Base-by-base conservation (phyloP, 2,797 vertebrate species). In the Notolabrus celidotus region DNA sequence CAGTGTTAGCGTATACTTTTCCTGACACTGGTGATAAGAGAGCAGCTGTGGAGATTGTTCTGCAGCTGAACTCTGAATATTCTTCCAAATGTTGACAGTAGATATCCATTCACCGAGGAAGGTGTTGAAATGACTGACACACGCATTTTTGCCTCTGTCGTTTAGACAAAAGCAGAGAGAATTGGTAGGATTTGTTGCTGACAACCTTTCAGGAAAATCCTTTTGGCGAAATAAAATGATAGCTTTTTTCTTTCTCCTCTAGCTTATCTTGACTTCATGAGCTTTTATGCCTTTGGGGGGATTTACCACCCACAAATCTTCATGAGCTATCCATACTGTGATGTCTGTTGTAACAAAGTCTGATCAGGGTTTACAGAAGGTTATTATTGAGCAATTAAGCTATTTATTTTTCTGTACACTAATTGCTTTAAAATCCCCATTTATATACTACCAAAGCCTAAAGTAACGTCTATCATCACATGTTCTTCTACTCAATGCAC, bases 21-120 rank as follows among this genome's bases (percentile, higher is more conserved):
- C 85, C 84, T 76, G 77, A 65, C 73, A 42, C 19, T 45, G 52
- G 22, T 41, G 87, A 90, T 91, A 90, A 87, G 56, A 71, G 51
- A 68, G 61, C 61, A 86, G 81, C 67, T 83, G 80, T 27, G 27
- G 46, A 75, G 69, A 74, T 75, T 82, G 61, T 50, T 71, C 46
- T 38, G 47, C 59, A 7, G 23, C 63, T 74, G 61, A 43, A 23
- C 56, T 63, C 57, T 49, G 31, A 71, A 81, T 41, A 15, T 4
- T 55, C 51, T 19, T 71, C 25, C 29, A 14, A 11, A 74, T 54
- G 69, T 54, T 72, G 80, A 85, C 75, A 65, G 67, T 33, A 79
- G 74, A 86, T 79, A 55, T 77, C 50, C 39, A 46, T 60, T 51
- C 42, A 17, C 43, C 42, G 19, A 19, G 41, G 49, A 71, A 79